Base-by-base conservation (phyloP, 2,113 vertebrate species). In the Cyphomyrus discorhynchus region DNA sequence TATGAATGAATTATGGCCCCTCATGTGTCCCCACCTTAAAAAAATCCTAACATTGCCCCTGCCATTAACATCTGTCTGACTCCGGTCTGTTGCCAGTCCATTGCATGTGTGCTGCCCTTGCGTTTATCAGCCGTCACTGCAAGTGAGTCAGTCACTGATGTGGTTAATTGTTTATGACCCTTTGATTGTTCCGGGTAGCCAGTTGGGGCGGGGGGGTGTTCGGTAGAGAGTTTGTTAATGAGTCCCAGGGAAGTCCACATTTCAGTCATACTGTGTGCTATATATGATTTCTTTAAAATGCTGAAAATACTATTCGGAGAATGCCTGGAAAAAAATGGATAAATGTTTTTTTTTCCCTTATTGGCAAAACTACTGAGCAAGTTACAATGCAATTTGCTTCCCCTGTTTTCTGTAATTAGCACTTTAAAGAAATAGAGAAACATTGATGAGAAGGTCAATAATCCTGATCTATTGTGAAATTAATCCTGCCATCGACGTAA, bases 391-490 rank as follows among this genome's bases (percentile, higher is more conserved):
- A 95, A 95, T 96, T 95, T 95, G 93, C 94, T 93, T 93, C 92
- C 88, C 92, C 92, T 93, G 95, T 95, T 95, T 92, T 94, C 93
- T 93, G 95, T 96, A 96, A 96, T 96, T 96, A 96, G 96, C 94
- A 95, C 94, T 94, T 94, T 94, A 95, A 95, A 95, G 95, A 95
- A 96, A 95, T 95, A 94, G 94, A 96, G 95, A 95, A 95, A 95
- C 95, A 95, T 95, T 95, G 96, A 96, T 92, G 92, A 92, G 92
- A 92, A 93, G 93, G 94, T 96, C 96, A 95, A 96, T 96, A 95
- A 94, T 93, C 94, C 95, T 94, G 95, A 96, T 95, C 94, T 96
- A 95, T 95, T 94, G 95, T 95, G 95, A 96, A 96, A 96, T 95
- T 93, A 96, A 96, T 95, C 94, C 95, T 91, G 92, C 93, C 96